Evolutionary conservation across 2,797 vertebrate species (phyloP), one percentile per base, ranked within the genome.

Genomic region (Eurystomus glaucurus): DNA sequence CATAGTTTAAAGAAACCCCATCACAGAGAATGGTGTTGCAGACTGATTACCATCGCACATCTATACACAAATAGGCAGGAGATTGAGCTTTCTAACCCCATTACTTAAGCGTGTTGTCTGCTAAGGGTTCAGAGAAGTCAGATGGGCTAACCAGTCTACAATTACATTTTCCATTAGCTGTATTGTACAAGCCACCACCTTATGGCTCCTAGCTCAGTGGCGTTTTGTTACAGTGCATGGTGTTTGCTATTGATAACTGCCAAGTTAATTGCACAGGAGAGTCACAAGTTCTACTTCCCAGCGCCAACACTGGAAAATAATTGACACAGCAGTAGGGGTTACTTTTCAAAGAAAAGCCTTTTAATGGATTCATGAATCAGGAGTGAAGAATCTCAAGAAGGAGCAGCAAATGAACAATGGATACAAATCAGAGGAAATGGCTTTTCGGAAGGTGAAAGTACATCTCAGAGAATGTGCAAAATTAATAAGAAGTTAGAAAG

Each of bases 391-490:
- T 52, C 51, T 76, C 35, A 35, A 90, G 68, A 66, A 90, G 79
- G 8, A 62, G 10, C 16, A 70, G 77, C 1, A 37, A 91, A 90
- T 66, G 81, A 85, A 11, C 33, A 61, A 39, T 8, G 57, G 29
- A 61, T 69, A 57, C 26, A 85, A 84, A 89, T 52, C 9, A 10
- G 10, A 74, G n/a, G 31, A 85, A 97, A 93, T 31, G 18, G 13
- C 16, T 97, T 86, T 92, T 95, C 91, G 52, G n/a, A 78, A 92
- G 71, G 85, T 37, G 50, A 75, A 88, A 82, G 31, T 28, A 31
- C 19, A 31, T 22, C 48, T 60, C 52, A 10, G 18, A 76, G 61
- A 87, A 64, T 14, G 48, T 64, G 29, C 41, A 43, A 90, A 90
- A 87, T 70, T 85, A 93, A 95, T 88, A 55, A 85, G 11, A 71